A percentile compares a stretch with the other conserved stretches of the same genome.
phyloP scores from a whole-genome alignment of 1,140 invertebrate species.

The Nylanderia fulva region DNA sequence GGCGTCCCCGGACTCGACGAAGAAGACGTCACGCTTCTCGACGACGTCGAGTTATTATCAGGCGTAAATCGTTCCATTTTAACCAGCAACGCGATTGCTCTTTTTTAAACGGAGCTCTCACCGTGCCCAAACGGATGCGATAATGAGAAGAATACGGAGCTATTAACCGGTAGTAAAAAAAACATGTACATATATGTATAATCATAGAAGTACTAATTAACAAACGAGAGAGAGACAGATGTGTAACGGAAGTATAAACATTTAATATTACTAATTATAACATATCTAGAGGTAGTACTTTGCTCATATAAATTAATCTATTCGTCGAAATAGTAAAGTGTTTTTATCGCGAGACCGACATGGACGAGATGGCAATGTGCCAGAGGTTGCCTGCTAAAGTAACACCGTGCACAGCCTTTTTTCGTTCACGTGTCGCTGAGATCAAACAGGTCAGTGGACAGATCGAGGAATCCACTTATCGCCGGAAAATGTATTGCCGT shows the following conservation, averaged over 20 bases:
- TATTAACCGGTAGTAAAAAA: conserved; percentile 41
- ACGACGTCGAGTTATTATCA: conserved; percentile 87
- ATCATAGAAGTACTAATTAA: conserved; percentile 41
- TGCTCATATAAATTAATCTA: no score
- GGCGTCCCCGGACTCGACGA: conserved; percentile 91
- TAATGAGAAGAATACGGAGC: conserved; percentile 23
- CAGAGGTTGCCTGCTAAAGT: conserved; percentile 64
- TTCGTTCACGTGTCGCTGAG: conserved; percentile 68
- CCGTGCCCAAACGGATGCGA: conserved; percentile 15
- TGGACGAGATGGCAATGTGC: conserved; percentile 66
- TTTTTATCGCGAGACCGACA: conserved; percentile 68
- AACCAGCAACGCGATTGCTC: conserved; percentile 80
- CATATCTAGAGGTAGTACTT: no score
- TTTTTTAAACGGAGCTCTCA: conserved; percentile 22
- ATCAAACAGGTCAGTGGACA: conserved; percentile 71
- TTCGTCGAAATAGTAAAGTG: conserved; percentile 59
- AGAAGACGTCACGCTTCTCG: conserved; percentile 91
- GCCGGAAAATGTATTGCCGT: conserved; percentile 44
- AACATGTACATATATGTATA: conserved; percentile 26
- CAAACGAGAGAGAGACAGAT: background rate
- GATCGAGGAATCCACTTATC: conserved; percentile 74
- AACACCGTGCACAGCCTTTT: conserved; percentile 59
- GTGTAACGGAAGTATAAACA: background rate
- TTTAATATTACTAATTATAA: background rate
- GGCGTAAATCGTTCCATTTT: conserved; percentile 90